phyloP scores from a whole-genome alignment of 23 tunicate genomes.

The Phallusia fumigata region DNA sequence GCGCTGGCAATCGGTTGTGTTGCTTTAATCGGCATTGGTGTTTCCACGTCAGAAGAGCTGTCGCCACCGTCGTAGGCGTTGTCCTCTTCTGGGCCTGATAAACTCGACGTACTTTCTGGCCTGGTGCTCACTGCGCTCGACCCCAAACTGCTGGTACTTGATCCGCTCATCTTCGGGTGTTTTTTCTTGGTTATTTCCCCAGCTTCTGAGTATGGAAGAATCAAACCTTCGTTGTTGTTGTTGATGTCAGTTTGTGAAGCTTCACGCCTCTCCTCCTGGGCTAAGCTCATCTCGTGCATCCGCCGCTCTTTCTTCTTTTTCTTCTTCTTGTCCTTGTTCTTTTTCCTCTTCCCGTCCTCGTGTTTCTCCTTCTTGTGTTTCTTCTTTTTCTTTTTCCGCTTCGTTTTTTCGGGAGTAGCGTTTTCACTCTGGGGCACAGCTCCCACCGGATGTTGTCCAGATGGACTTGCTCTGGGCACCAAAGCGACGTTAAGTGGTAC shows the following conservation, averaged over 20 bases:
- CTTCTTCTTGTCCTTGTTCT: slow-evolving; percentile 67
- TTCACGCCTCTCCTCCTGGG: background rate
- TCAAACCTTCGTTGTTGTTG: background rate
- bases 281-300: slow-evolving; percentile 13
- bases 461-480: background rate
- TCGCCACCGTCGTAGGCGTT: slow-evolving; percentile 59
- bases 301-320: slow-evolving; percentile 63
- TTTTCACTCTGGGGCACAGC: background rate
- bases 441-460: background rate
- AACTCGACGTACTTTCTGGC: slow-evolving; percentile 33
- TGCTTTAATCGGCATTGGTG: background rate
- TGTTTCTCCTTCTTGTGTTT: slow-evolving; percentile 71
- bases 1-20: slow-evolving; percentile 6
- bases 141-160: background rate
- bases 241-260: background rate
- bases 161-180: background rate
- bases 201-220: background rate
- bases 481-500: background rate
- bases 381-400: slow-evolving; percentile 82
- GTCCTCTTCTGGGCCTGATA: slow-evolving; percentile 41
- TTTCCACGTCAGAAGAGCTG: slow-evolving; percentile 68
- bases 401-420: background rate
- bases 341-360: slow-evolving; percentile 69
- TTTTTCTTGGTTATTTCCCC: background rate
- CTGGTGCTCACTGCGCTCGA: slow-evolving; percentile 11